Evolutionary conservation across 1,140 invertebrate species (phyloP).

Genomic region (Drosophila varians): DNA sequence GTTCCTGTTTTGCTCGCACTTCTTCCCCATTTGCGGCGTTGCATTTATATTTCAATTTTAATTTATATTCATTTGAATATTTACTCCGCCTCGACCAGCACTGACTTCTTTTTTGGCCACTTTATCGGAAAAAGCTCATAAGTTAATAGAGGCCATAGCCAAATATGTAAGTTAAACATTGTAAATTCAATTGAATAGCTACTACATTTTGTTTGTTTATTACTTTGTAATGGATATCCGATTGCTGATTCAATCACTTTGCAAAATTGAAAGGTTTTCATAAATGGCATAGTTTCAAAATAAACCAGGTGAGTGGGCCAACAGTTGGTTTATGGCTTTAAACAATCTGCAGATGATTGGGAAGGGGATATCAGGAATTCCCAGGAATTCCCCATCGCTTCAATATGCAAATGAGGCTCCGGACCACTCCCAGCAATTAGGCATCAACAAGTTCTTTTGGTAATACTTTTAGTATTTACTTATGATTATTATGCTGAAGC

Average conservation of each 20-base stretch:
- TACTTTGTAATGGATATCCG: slow-evolving; percentile 21
- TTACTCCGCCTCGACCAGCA: neutral
- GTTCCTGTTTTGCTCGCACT: slow-evolving; percentile 15
- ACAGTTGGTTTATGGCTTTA: slow-evolving; percentile 14
- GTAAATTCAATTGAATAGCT: slow-evolving; percentile 22
- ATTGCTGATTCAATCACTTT: slow-evolving; percentile 1
- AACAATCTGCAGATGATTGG: no score
- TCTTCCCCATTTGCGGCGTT: slow-evolving; percentile 38
- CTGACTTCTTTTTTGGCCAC: slow-evolving; percentile 6
- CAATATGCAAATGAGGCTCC: neutral
- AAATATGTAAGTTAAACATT: slow-evolving; percentile 2
- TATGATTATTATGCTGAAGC: slow-evolving; percentile 56
- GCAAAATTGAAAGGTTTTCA: slow-evolving; percentile 11
- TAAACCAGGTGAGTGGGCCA: slow-evolving; percentile 6
- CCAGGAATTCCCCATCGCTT: no score
- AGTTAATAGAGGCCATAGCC: slow-evolving; percentile 46
- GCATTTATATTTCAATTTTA: slow-evolving; percentile 80
- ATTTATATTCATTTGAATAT: slow-evolving; percentile 71
- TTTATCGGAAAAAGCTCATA: slow-evolving; percentile 57
- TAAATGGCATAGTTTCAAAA: slow-evolving; percentile 26
- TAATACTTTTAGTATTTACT: slow-evolving; percentile 43
- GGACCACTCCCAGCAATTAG: slow-evolving; percentile 25
- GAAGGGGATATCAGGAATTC: no score
- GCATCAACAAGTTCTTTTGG: slow-evolving; percentile 21
- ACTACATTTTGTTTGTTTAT: slow-evolving; percentile 30